Base-by-base conservation (phyloP, 2,888 invertebrate species). In the Polymixis lichenea region DNA sequence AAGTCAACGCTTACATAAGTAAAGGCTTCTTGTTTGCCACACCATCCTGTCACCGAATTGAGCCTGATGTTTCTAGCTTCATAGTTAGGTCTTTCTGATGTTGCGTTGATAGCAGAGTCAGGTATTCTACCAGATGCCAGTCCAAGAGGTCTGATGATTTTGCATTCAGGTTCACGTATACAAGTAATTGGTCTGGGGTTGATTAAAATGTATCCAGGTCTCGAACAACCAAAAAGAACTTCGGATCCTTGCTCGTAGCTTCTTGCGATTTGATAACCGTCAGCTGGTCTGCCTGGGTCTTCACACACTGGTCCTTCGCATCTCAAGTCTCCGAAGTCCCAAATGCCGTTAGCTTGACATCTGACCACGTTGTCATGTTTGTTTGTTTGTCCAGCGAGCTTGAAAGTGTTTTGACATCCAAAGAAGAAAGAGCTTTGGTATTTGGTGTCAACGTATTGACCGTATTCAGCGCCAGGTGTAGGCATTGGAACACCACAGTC, bases 301-400 rank as follows among this genome's bases (percentile, higher is more conserved):
- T 98, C 98, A 93, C 99, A 99, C 2, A 99, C 99, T 6, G 99
- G 99, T 32, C 99, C 99, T 96, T 99, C 99, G 91, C 99, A 99
- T 72, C 99, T 97, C 69, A 99, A 97, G 92, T 99, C 99, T 49
- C 99, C 99, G 92, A 99, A 99, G 96, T 99, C 99, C 99, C 99
- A 99, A 80, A 98, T 98, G 4, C 99, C 99, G 90, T 99, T 99
- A 1, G 98, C 98, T 95, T 98, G 98, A 94, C 99, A 99, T 82
- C 98, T 97, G 0, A 99, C 99, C 19, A 98, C 98, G 91, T 99
- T 99, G 90, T 99, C 99, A 87, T 99, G 98, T 88, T 98, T 98
- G 84, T 98, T 98, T 1, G 99, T 99, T 95, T 99, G 99, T 4
- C 99, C 99, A 32, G 98, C 99, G 25, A 99, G 96, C 91, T 99